These are phyloP conservation scores for Hypsibius dujardini DNA, from an alignment of 1,140 invertebrate genomes.

Conservation along the genomic window DNA sequence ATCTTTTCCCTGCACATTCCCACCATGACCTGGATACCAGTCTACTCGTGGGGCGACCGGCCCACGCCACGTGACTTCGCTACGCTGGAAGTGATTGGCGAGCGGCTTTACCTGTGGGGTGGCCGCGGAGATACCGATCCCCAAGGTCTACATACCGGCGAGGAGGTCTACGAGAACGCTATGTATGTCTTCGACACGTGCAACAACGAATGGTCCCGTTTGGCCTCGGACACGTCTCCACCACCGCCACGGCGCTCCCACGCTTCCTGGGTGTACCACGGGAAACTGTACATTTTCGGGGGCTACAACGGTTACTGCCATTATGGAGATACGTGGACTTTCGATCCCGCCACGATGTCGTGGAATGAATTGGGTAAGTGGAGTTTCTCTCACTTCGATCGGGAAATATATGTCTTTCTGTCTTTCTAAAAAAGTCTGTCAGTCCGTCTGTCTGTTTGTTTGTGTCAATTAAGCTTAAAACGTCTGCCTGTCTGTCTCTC, in stretches of 20 bases:
- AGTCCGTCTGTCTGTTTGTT: too few relatives aligned
- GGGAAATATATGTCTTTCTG: too few relatives aligned
- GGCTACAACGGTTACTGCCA: slow-evolving; percentile 62
- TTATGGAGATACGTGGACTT: slow-evolving; percentile 61
- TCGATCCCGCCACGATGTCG: slow-evolving; percentile 32
- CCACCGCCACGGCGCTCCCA: slow-evolving; percentile 61
- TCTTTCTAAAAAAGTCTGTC: too few relatives aligned
- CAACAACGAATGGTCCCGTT: slow-evolving; percentile 47
- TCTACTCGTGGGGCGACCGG: slow-evolving; percentile 31
- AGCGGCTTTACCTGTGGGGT: slow-evolving; percentile 67
- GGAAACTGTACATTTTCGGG: slow-evolving; percentile 63
- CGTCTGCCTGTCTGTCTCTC: too few relatives aligned
- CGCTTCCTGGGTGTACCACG: slow-evolving; percentile 57
- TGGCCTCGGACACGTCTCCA: slow-evolving; percentile 35
- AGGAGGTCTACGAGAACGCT: slow-evolving; percentile 57
- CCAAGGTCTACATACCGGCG: slow-evolving; percentile 42
- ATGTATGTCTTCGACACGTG: slow-evolving; percentile 55
- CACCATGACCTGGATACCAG: slow-evolving; percentile 46
- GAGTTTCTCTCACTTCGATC: slow-evolving; percentile 15
- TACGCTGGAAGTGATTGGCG: slow-evolving; percentile 51
- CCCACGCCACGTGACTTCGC: slow-evolving; percentile 69
- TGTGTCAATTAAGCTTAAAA: too few relatives aligned
- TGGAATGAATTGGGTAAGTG: slow-evolving; percentile 18
- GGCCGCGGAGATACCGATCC: slow-evolving; percentile 52
- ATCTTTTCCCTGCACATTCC: slow-evolving; percentile 54